Conservation (phyloP, 2,797 vertebrate species). For the Crax fasciolata region DNA sequence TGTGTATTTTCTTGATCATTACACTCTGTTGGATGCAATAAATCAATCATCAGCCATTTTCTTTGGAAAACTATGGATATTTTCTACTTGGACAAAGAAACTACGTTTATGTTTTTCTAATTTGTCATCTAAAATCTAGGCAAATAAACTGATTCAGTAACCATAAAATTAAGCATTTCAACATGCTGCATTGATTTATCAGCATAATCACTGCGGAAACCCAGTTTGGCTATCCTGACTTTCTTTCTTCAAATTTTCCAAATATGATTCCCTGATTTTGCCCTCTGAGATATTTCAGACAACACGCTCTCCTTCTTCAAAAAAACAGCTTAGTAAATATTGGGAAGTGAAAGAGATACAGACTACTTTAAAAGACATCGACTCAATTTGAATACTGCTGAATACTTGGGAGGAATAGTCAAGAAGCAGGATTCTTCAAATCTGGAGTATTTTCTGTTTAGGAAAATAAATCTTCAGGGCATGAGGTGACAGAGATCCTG, state of each 20-base stretch:
- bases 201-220: not conserved
- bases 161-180: not conserved
- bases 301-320: not conserved
- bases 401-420: not conserved
- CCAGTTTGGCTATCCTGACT: not conserved
- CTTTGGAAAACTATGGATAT: not conserved
- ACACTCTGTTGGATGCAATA: no score
- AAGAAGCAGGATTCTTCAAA: not conserved
- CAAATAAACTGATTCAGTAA: not conserved
- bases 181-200: not conserved
- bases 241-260: not conserved
- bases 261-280: not conserved
- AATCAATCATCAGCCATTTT: not conserved
- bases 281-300: not conserved
- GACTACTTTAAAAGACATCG: not conserved
- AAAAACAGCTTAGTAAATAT: not conserved
- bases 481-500: not conserved
- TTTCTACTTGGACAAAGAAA: not conserved
- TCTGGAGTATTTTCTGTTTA: not conserved
- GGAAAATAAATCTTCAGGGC: not conserved
- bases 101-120: not conserved
- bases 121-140: not conserved
- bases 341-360: not conserved
- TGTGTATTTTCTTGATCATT: not conserved
- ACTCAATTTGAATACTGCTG: not conserved